These are phyloP conservation scores for Halictus quadricinctus DNA, from an alignment of 2,888 invertebrate species.

Conservation along the genomic window DNA sequence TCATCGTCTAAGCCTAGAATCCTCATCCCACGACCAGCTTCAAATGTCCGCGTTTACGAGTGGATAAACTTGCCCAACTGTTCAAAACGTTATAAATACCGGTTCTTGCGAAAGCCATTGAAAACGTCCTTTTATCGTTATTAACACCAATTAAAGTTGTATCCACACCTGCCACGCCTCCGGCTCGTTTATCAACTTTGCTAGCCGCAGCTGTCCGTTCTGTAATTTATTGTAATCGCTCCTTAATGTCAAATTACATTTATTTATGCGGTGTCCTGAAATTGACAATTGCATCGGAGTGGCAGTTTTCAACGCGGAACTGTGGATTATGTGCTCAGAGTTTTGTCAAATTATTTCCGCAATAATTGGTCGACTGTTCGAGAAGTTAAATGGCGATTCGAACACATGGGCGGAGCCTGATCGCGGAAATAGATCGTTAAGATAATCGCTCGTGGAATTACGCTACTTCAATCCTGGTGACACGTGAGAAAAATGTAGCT, in stretches of 20 bases:
- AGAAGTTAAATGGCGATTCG: constrained; percentile 2
- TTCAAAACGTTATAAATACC: background rate
- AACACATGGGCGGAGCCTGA: constrained; percentile 40
- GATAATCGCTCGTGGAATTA: constrained; percentile 54
- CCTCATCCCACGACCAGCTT: background rate
- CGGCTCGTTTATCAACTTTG: constrained; percentile 29
- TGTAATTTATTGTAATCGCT: constrained; percentile 9
- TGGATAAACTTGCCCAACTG: background rate
- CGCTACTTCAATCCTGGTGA: constrained; percentile 30
- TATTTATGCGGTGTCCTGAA: background rate
- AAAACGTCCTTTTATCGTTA: background rate
- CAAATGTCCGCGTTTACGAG: background rate
- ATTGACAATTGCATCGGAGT: background rate
- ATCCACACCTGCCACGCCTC: constrained; percentile 32
- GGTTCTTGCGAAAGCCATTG: background rate
- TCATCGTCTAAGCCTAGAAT: background rate
- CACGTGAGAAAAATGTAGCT: background rate
- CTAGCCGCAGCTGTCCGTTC: constrained; percentile 27
- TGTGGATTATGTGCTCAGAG: background rate
- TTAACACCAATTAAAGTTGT: constrained; percentile 8
- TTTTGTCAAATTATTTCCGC: constrained; percentile 3
- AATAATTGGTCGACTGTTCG: constrained; percentile 48
- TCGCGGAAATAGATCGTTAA: constrained; percentile 55
- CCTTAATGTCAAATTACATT: background rate
- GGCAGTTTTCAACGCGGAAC: background rate